A percentile compares a stretch with the other conserved stretches of the same genome.
These are phyloP conservation scores for Coptotermes formosanus DNA, from an alignment of 1,140 invertebrate genomes.

Conservation along the genomic window DNA sequence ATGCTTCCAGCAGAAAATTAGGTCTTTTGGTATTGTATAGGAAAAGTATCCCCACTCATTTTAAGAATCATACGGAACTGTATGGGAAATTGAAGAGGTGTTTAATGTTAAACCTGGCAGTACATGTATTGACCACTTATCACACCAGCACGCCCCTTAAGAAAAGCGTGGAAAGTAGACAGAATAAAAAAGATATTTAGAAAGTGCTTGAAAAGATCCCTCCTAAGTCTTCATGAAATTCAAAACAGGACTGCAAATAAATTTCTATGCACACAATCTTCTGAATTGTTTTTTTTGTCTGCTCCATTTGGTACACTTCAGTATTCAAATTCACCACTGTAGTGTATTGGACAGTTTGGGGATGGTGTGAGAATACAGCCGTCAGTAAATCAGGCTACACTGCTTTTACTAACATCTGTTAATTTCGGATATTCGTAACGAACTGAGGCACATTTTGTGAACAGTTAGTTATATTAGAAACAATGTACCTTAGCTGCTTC, in stretches of 20 bases:
- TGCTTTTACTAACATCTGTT: background rate
- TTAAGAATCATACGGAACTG: too few species aligned
- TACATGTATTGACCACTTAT: too few species aligned
- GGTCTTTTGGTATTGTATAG: too few species aligned
- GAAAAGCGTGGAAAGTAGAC: background rate
- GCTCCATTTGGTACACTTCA: background rate
- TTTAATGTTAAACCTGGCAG: too few species aligned
- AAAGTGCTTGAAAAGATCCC: background rate
- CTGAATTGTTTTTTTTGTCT: background rate
- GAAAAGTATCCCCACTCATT: too few species aligned
- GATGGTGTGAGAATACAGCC: background rate
- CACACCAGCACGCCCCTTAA: too few species aligned
- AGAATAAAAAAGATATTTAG: background rate
- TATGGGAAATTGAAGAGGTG: too few species aligned
- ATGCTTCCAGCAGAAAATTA: too few species aligned
- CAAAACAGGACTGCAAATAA: constrained; percentile 1
- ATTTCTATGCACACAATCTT: background rate
- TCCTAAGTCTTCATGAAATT: constrained; percentile 14
- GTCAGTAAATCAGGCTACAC: background rate
- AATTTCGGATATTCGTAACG: background rate
- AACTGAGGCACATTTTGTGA: too few species aligned
- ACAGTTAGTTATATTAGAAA: too few species aligned
- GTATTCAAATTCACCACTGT: background rate
- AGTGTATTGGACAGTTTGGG: background rate
- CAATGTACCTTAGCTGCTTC: too few species aligned